Percentiles rank a stretch among this genome's conserved stretches.
Conservation (phyloP, 37 sponge, comb jelly and placozoan species). For the Oopsacas minuta region DNA sequence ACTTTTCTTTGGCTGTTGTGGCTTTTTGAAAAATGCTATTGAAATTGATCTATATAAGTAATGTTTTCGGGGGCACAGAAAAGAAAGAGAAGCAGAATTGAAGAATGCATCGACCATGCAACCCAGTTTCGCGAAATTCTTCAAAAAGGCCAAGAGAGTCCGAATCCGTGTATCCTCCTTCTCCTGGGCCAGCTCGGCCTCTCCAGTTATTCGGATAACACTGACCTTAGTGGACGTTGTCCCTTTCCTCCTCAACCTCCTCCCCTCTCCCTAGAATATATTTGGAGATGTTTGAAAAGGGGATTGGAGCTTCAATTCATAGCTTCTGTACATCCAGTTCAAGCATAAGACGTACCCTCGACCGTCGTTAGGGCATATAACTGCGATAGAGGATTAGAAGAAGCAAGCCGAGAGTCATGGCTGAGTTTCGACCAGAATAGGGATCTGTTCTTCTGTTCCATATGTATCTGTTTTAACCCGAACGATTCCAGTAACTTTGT, state of each 20-base stretch:
- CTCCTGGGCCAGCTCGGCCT: background rate
- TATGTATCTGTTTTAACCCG: background rate
- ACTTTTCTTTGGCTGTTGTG: background rate
- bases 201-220: background rate
- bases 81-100: background rate
- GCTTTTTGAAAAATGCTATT: background rate
- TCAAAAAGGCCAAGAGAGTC: background rate
- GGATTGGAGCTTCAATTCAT: background rate
- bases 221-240: background rate
- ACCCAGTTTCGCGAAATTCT: background rate
- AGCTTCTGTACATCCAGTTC: background rate
- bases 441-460: background rate
- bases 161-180: background rate
- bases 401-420: background rate
- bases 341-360: background rate
- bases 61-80: background rate
- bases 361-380: background rate
- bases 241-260: background rate
- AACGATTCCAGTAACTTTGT: background rate
- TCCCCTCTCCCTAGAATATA: background rate
- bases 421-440: background rate
- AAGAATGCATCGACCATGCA: background rate
- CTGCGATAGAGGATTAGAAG: background rate
- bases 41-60: background rate
- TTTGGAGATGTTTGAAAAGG: background rate